These are phyloP conservation scores for Staurois parvus DNA, from an alignment of 2,797 vertebrate species.

Conservation along the genomic window DNA sequence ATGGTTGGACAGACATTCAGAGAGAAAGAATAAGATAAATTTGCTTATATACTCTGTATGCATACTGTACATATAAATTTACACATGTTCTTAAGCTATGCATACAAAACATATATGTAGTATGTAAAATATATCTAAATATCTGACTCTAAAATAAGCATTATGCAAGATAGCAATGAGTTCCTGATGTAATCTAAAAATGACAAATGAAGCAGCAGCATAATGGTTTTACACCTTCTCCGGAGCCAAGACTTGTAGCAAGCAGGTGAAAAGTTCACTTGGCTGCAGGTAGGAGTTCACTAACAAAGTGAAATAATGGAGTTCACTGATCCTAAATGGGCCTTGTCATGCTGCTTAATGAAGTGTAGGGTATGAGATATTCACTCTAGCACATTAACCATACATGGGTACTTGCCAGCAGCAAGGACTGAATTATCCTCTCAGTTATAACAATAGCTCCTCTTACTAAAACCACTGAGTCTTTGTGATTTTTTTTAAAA, in stretches of 20 bases:
- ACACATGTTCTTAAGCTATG: not conserved
- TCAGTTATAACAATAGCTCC: not conserved
- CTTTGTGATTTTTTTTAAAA: not conserved
- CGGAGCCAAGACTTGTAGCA: not conserved
- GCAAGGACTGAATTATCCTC: slow-evolving; percentile 25
- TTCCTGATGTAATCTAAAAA: not conserved
- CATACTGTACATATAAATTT: not conserved
- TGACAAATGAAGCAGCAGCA: not conserved
- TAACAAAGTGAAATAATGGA: slow-evolving; percentile 52
- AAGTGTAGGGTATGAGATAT: slow-evolving; percentile 11
- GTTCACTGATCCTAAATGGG: slow-evolving; percentile 16
- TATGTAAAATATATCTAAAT: not conserved
- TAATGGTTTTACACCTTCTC: slow-evolving; percentile 9
- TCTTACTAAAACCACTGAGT: not conserved
- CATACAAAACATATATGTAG: not conserved
- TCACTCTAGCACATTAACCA: not conserved
- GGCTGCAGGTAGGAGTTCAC: slow-evolving; percentile 7
- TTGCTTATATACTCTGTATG: too few relatives aligned
- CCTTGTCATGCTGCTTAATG: slow-evolving; percentile 49
- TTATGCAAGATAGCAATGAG: not conserved
- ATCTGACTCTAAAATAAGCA: too few relatives aligned
- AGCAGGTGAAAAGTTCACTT: slow-evolving; percentile 45
- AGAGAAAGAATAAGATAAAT: too few relatives aligned
- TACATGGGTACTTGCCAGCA: slow-evolving; percentile 24
- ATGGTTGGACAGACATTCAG: too few relatives aligned